A percentile compares a stretch with the other conserved stretches of the same genome.
phyloP scores from a whole-genome alignment of 30 jellyfish, hydroid and myxozoan species.

The Hydractinia symbiolongicarpus region DNA sequence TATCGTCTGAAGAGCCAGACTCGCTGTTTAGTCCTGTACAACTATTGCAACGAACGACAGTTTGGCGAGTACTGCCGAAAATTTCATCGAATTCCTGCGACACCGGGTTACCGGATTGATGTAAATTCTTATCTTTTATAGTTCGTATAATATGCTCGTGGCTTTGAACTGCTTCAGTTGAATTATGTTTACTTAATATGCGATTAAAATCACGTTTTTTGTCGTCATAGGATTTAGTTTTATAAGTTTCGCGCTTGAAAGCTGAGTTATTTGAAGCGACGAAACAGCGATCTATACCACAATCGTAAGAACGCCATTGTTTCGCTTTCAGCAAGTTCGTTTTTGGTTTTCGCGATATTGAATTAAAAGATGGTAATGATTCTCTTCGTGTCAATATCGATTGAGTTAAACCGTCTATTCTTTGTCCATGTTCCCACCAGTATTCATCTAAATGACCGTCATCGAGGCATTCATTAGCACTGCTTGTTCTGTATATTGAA shows the following conservation, averaged over 20 bases:
- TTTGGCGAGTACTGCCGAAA: neutral
- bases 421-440: slow-evolving; percentile 17
- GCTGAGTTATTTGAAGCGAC: neutral
- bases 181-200: neutral
- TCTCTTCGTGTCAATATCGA: slow-evolving; percentile 13
- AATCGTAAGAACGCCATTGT: slow-evolving; percentile 6
- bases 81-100: slow-evolving; percentile 10
- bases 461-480: neutral
- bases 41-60: neutral
- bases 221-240: neutral
- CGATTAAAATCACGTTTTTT: neutral
- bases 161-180: neutral
- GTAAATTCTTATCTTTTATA: neutral
- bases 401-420: slow-evolving; percentile 1
- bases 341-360: neutral
- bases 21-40: neutral
- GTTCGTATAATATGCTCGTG: neutral
- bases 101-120: neutral
- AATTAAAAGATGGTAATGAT: neutral
- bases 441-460: neutral
- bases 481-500: slow-evolving; percentile 8
- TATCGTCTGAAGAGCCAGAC: slow-evolving; percentile 1
- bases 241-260: neutral
- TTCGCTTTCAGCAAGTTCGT: neutral
- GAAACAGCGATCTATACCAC: neutral